Evolutionary conservation across 2,888 invertebrate genomes (phyloP), one percentile per base, ranked within the genome.

Genomic region (Choristoneura rosaceana): DNA sequence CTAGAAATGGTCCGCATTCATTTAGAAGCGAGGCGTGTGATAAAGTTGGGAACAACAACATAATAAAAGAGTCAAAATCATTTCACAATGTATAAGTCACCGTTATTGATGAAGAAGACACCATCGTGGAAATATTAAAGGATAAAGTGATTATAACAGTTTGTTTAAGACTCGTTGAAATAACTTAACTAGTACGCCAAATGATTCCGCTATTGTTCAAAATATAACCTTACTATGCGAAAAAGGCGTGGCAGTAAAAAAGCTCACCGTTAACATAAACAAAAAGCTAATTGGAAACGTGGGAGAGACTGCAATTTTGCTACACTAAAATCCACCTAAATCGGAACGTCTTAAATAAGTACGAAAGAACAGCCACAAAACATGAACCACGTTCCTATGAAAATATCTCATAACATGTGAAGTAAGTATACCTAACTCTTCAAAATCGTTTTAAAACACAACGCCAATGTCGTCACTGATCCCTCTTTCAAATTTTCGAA

Each of bases 281-380:
- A 85, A 85, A 64, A 85, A 84, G 82, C 82, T 84, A 83, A 87
- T 87, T 87, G 78, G 79, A 79, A 75, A 82, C 87, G 87, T 87
- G 87, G 79, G 87, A 87, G 76, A 78, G 76, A 81, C 75, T 79
- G 43, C 64, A 60, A 8, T 63, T 58, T 38, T 63, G 45, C 50
- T 64, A 64, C 17, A 64, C 63, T 60, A 63, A 64, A 68, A 43
- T 64, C 69, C 47, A 52, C 52, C 59, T 64, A 34, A 67, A 59
- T 17, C 38, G 41, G 12, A 52, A 47, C 60, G 10, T 50, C 34
- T 67, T n/a, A 64, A 67, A 52, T 15, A 63, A 66, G 52, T 61
- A 17, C 10, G 14, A 62, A 33, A 15, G 25, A 45, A 3, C n/a
- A 17, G 55, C 45, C n/a, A 47, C 14, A 63, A 14, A 58, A 68